Evolutionary conservation across 2,888 invertebrate genomes (phyloP), one percentile per base, ranked within the genome.

Genomic region (Thecophora atra): DNA sequence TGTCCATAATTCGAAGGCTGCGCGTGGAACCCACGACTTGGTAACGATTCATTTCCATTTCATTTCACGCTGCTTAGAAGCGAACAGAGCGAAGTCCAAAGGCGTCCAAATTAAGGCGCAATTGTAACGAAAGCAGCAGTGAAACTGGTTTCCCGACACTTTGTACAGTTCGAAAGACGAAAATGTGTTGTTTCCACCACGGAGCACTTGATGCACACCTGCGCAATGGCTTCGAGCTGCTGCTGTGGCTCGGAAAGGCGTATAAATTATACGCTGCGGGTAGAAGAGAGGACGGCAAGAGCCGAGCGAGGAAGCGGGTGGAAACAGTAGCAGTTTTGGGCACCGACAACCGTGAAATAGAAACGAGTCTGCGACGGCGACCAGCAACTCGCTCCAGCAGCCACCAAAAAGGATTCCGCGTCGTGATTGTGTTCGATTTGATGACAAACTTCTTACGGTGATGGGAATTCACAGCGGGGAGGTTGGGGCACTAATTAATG

Each of bases 131-230:
- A 56, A 54, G 13, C 51, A 52, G 52, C 56, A 67, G 42, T 54
- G 54, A 24, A 68, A 68, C 68, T 68, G 68, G 68, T 68, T 68
- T 44, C 51, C 6, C 26, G 44, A 67, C 52, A 65, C 51, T 42
- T 47, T 8, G 30, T 28, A 65, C 47, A 67, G 51, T 69, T 69
- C 51, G 51, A 60, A 69, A 69, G 42, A 69, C 69, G 69, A 60
- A 69, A 69, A 69, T 60, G 60, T 69, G 62, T 69, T 37, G 51
- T 60, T n/a, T n/a, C 44, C 44, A 69, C 47, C 60, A 60, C 30
- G 60, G 30, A 69, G 51, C 69, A 69, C 69, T 69, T 69, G 69
- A 69, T 62, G 69, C 69, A 69, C 69, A 69, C 69, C 69, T 69
- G 69, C 69, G 51, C 60, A 19, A 15, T 63, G 62, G 42, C 24